phyloP scores from a whole-genome alignment of 2,888 invertebrate species.

The Folsomia manolachei region DNA sequence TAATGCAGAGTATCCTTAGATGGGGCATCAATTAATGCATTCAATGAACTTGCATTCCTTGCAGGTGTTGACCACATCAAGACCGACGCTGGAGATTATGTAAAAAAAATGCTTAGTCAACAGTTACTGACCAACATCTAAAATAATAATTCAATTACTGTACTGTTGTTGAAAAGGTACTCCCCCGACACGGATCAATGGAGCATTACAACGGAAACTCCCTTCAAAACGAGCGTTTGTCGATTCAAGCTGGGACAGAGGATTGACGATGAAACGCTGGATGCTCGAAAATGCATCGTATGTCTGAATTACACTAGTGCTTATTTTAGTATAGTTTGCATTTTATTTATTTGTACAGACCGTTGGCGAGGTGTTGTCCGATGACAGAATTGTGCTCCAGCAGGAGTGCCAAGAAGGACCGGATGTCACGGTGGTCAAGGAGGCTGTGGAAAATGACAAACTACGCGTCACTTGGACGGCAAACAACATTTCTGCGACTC shows the following conservation, averaged over 20 bases:
- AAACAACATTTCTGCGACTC: constrained; percentile 11
- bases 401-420: constrained; percentile 42
- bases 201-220: constrained; percentile 31
- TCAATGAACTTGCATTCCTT: neutral
- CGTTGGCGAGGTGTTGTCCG: constrained; percentile 17
- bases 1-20: neutral
- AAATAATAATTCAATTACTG: no score
- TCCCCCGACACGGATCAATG: constrained; percentile 24
- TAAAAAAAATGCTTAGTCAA: no score
- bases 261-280: constrained; percentile 42
- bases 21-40: no score
- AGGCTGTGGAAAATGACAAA: neutral
- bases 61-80: constrained; percentile 15
- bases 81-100: constrained; percentile 33
- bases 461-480: neutral
- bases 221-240: constrained; percentile 32
- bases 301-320: neutral
- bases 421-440: constrained; percentile 28
- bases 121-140: no score
- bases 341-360: constrained; percentile 27
- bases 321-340: neutral
- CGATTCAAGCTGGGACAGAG: constrained; percentile 26
- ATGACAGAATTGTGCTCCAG: constrained; percentile 23
- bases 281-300: constrained; percentile 41
- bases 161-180: no score